Evolutionary conservation across 2,113 vertebrate species (phyloP).

Genomic region (Smithornis capensis): DNA sequence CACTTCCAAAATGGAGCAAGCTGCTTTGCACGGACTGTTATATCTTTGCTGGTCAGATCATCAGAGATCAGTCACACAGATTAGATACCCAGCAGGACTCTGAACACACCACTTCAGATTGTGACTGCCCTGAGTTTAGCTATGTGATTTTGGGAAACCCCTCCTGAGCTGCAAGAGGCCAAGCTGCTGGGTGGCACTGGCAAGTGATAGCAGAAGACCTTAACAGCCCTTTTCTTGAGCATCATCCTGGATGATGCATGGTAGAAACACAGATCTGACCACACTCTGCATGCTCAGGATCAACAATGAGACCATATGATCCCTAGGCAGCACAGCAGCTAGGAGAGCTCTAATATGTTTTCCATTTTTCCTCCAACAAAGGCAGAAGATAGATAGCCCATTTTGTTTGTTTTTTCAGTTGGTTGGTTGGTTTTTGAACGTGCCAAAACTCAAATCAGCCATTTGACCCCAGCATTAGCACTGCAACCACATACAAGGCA

Average conservation of each 20-base stretch:
- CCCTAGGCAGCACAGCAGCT: neutral
- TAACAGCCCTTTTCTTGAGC: no score
- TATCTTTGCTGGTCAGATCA: rapidly evolving
- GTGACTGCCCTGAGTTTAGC: neutral
- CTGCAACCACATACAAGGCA: neutral
- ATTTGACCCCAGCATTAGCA: neutral
- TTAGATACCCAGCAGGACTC: neutral
- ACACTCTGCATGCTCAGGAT: neutral
- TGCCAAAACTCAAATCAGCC: neutral
- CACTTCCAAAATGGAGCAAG: neutral
- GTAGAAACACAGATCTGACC: neutral
- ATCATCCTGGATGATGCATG: neutral
- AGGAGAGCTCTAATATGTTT: neutral
- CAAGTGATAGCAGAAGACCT: neutral
- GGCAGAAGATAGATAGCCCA: neutral
- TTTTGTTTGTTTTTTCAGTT: neutral
- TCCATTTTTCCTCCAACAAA: neutral
- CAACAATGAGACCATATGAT: rapidly evolving
- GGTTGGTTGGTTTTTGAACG: neutral
- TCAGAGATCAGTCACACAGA: neutral
- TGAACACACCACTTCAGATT: neutral
- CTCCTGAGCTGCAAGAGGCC: neutral
- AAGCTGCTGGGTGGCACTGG: neutral
- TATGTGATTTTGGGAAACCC: neutral
- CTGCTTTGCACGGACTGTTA: neutral